Base-by-base conservation (phyloP, 2,888 invertebrate species). In the Acanthococcus lagerstroemiae region DNA sequence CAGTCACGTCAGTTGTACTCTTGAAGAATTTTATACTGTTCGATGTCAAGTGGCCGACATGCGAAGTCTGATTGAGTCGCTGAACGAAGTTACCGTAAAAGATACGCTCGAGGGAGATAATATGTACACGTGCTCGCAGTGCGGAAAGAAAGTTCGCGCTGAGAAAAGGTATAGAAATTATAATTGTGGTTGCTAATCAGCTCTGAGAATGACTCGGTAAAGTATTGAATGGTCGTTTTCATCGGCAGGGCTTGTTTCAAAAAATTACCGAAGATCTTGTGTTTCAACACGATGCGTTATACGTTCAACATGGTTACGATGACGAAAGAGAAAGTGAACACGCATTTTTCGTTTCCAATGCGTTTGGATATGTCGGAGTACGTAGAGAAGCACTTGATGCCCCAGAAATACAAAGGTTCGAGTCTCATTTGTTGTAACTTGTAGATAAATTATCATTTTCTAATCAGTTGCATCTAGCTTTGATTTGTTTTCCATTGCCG, bases 301-400 rank as follows among this genome's bases (percentile, higher is more conserved):
- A 93, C 94, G 0, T 95, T 95, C 78, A 95, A 95, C 77, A 95
- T 95, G 94, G 82, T 94, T 30, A 95, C 95, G 0, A 95, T 95
- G 95, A 81, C 92, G 68, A 95, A 95, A 74, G 95, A 95, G 76
- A 95, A 95, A 75, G 95, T 95, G 1, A 95, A 95, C 78, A 95
- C 95, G 0, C 94, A 95, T 74, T 95, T 95, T 76, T 95, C 94
- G 15, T 95, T 95, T 77, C 95, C 95, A 0, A 82, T 95, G 78
- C 80, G 89, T 56, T 80, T 95, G 12, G 94, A 94, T 75, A 95
- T 95, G 95, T 88, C 90, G 0, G 90, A 90, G 46, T 95, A 95
- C 74, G 90, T 95, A 68, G 95, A 95, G 77, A 90, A 91, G 75
- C 90, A 90, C 72, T 80, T 95, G 1, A 90, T 93, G 87, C 89